phyloP scores from a whole-genome alignment of 1,140 invertebrate genomes.

The honey bee (Apis mellifera) region Amel_HAv3.1 CM009946.2:6456001-6456500 shows the following conservation, averaged over 20 bases:
- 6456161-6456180: conserved; percentile 54
- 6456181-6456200: conserved; percentile 50
- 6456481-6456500: not conserved
- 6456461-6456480: not conserved
- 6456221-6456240: conserved; percentile 36
- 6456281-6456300: not conserved
- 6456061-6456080: not conserved
- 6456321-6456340: too few relatives aligned
- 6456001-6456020: too few relatives aligned
- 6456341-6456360: too few relatives aligned
- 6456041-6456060: too few relatives aligned
- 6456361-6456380: too few relatives aligned
- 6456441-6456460: conserved; percentile 4
- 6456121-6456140: conserved; percentile 29
- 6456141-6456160: conserved; percentile 41
- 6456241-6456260: conserved; percentile 5
- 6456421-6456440: too few relatives aligned
- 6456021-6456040: not conserved
- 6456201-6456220: conserved; percentile 49
- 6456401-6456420: not conserved
- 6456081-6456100: not conserved
- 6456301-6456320: too few relatives aligned
- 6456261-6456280: not conserved
- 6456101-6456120: conserved; percentile 1
- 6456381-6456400: too few relatives aligned